A percentile compares a stretch with the other conserved stretches of the same genome.
phyloP scores from a whole-genome alignment of 1,140 invertebrate genomes.

The Aporrectodea caliginosa region DNA sequence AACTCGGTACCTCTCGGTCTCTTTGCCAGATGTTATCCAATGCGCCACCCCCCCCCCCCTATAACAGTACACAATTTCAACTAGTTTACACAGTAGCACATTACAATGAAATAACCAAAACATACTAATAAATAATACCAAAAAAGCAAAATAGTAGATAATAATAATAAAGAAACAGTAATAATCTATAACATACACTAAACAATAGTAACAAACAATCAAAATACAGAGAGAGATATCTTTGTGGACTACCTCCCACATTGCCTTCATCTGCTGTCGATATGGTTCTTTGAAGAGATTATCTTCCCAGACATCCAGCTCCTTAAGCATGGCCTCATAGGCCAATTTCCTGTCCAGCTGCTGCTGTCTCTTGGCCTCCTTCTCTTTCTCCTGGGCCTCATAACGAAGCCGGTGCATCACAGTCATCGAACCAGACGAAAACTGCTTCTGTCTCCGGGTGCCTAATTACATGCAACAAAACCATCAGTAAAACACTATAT shows the following conservation, averaged over 20 bases:
- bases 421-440: constrained; percentile 19
- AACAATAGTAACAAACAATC: no score
- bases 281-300: constrained; percentile 44
- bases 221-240: no score
- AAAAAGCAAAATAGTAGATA: no score
- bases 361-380: not conserved
- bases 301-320: constrained; percentile 55
- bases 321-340: constrained; percentile 48
- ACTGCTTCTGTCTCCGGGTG: not conserved
- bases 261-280: constrained; percentile 48
- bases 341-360: constrained; percentile 44
- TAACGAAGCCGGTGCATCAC: not conserved
- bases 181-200: no score
- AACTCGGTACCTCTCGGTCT: no score
- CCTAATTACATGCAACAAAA: not conserved
- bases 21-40: no score
- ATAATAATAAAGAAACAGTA: no score
- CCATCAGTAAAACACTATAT: not conserved
- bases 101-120: no score
- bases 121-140: no score
- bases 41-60: no score
- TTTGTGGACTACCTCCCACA: constrained; percentile 56
- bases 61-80: no score
- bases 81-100: no score
- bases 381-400: not conserved